Evolutionary conservation across 2,888 invertebrate genomes (phyloP).

Genomic region (Hypselothyrea guttata): DNA sequence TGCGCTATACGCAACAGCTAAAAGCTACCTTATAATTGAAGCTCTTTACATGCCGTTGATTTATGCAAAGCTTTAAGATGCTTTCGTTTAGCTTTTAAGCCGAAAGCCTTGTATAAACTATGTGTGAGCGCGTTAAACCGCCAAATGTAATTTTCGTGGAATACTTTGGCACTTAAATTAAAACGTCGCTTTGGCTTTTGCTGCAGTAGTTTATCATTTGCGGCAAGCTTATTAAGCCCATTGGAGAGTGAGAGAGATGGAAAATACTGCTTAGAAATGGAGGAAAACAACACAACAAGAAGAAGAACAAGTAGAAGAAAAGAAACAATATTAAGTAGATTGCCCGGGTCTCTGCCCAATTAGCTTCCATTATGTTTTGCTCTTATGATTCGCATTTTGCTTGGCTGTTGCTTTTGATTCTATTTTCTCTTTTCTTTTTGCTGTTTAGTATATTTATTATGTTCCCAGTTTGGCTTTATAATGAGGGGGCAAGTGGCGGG

Average conservation of each 20-base stretch:
- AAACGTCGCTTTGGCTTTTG: constrained; percentile 2
- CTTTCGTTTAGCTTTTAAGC: neutral
- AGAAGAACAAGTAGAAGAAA: neutral
- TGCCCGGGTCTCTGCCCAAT: constrained; percentile 44
- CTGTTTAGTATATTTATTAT: constrained; percentile 2
- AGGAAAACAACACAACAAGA: neutral
- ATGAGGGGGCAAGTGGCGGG: neutral
- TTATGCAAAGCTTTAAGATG: too few species aligned
- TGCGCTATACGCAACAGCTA: too few species aligned
- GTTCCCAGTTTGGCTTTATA: constrained; percentile 4
- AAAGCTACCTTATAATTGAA: neutral
- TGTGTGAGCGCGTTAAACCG: neutral
- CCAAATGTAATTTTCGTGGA: neutral
- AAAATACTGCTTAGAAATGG: too few species aligned
- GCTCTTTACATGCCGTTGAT: neutral
- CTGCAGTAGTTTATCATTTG: constrained; percentile 5
- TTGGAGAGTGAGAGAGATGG: too few species aligned
- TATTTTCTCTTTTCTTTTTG: constrained; percentile 1
- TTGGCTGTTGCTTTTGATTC: neutral
- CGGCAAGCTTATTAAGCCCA: constrained; percentile 4
- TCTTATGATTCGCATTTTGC: constrained; percentile 14
- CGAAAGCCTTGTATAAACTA: neutral
- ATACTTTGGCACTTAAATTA: neutral
- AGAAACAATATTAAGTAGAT: constrained; percentile 31
- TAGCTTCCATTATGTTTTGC: constrained; percentile 59